Evolutionary conservation across 2,113 vertebrate genomes (phyloP).

Genomic region (Fregata magnificens): DNA sequence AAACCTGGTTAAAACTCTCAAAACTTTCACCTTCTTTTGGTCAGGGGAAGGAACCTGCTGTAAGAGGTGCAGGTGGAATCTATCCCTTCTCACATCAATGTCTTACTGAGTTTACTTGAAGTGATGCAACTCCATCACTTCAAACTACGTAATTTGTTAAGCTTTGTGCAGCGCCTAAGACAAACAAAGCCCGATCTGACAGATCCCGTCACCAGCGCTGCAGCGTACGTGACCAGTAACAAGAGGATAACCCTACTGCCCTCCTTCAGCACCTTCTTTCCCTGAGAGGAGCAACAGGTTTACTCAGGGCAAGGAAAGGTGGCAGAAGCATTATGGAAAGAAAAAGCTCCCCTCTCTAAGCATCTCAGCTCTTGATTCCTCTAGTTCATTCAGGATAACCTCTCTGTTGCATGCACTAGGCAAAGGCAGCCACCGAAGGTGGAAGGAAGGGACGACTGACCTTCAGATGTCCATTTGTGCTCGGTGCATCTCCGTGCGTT

Average conservation of each 20-base stretch:
- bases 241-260: neutral
- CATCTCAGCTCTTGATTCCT: neutral
- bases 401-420: neutral
- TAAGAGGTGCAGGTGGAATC: neutral
- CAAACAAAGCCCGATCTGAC: neutral
- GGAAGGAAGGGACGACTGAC: neutral
- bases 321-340: neutral
- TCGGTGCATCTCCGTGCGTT: neutral
- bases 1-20: neutral
- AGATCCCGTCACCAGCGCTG: neutral
- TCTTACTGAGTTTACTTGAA: neutral
- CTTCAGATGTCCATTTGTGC: neutral
- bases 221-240: fast-evolving
- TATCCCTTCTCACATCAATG: neutral
- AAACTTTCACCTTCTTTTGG: neutral
- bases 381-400: neutral
- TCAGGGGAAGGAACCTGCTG: neutral
- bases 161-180: neutral
- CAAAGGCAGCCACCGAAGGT: neutral
- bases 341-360: neutral
- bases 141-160: neutral
- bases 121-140: neutral
- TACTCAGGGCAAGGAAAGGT: neutral
- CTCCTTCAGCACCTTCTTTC: neutral
- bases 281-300: neutral